phyloP scores from a whole-genome alignment of 2,113 vertebrate genomes.

The Columbina picui region DNA sequence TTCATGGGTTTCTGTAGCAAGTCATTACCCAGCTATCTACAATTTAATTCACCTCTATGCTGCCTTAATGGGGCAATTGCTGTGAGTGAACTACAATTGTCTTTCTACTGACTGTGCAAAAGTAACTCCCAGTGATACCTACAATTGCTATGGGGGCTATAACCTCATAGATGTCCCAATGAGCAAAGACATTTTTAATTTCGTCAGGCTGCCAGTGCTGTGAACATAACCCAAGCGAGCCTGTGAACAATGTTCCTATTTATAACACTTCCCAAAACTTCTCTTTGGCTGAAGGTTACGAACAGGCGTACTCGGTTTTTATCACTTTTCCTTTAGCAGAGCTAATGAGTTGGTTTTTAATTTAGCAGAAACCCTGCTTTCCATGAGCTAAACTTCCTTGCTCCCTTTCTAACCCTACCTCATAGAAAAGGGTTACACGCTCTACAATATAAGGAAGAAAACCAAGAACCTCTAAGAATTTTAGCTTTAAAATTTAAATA shows the following conservation, averaged over 20 bases:
- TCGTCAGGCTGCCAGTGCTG: background rate
- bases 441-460: background rate
- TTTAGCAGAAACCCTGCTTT: background rate
- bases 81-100: background rate
- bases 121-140: background rate
- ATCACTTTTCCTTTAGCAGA: background rate
- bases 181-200: background rate
- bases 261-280: constrained; percentile 1
- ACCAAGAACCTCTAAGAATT: background rate
- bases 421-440: background rate
- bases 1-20: background rate
- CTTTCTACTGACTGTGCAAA: background rate
- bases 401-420: background rate
- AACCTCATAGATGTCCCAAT: background rate
- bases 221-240: background rate
- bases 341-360: background rate
- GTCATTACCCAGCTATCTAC: background rate
- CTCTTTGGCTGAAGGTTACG: background rate
- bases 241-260: background rate
- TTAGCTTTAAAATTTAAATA: background rate
- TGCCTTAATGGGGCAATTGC: background rate
- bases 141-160: background rate
- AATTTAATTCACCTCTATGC: background rate
- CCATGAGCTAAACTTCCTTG: background rate
- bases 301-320: background rate